Evolutionary conservation across 2,113 vertebrate genomes (phyloP).

Genomic region (Zeus faber): DNA sequence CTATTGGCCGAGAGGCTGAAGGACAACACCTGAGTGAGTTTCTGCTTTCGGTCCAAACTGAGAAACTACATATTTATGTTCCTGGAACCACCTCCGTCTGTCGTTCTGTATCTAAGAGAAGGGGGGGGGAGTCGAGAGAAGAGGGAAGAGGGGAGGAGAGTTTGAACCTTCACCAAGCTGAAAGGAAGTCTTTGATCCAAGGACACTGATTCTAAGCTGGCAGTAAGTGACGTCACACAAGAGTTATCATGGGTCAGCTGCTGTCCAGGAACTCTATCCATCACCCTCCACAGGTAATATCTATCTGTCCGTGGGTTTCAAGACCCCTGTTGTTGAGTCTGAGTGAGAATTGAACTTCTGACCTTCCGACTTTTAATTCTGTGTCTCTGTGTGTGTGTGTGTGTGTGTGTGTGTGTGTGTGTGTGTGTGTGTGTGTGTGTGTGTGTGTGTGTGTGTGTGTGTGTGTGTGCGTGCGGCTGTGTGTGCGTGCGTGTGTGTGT

Average conservation of each 20-base stretch:
- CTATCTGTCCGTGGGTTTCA: too few relatives aligned
- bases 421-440: background rate
- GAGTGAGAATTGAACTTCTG: background rate
- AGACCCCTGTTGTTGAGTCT: too few relatives aligned
- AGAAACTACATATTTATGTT: background rate
- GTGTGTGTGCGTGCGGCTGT: background rate
- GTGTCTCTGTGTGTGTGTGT: background rate
- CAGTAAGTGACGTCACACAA: too few relatives aligned
- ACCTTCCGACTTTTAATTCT: too few relatives aligned
- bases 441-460: background rate
- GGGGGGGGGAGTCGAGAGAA: too few relatives aligned
- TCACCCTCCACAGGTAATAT: background rate
- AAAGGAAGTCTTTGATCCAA: too few relatives aligned
- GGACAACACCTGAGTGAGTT: too few relatives aligned
- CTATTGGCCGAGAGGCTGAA: background rate
- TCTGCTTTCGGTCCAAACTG: conserved; percentile 10
- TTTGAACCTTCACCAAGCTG: too few relatives aligned
- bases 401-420: conserved; percentile 1
- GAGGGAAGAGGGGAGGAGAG: too few relatives aligned
- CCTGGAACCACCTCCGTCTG: background rate
- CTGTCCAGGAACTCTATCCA: background rate
- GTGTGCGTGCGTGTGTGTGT: background rate
- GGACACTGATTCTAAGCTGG: too few relatives aligned
- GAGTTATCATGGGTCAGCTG: background rate
- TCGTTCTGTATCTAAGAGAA: background rate